Evolutionary conservation across 2,797 vertebrate genomes (phyloP), one percentile per base, ranked within the genome.

Genomic region (Picus viridis): DNA sequence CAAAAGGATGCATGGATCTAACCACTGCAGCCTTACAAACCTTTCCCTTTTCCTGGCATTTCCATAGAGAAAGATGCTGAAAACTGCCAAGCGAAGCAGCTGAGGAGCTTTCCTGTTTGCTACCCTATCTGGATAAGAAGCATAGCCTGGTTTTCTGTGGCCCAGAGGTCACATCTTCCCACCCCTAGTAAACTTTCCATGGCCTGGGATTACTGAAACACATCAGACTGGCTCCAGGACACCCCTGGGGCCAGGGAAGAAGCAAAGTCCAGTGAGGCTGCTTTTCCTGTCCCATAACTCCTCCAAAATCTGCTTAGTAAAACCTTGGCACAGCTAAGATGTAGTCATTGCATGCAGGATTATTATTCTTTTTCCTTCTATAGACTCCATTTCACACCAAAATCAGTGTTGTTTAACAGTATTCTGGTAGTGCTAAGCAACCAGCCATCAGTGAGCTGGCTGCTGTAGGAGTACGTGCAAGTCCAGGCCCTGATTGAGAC

Each of bases 281-380:
- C 27, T 77, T 41, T 71, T 64, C 19, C 51, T 2, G 7, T 54
- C 45, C 63, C 24, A 65, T 62, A 74, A 41, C 26, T 57, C 19
- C 27, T 80, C 51, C 41, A 36, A 0, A 14, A 74, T 24, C 72
- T 89, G 67, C 73, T 69, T 80, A 86, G 67, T 29, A 83, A 71
- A 91, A 57, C 49, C 30, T 18, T 0, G 12, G 69, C 5, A 8
- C 53, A 56, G 36, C 58, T 77, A 34, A 74, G 34, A 67, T 22
- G 29, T 6, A 75, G 29, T 53, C 70, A 47, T 0, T 58, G 32
- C n/a, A 51, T 0, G 2, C 29, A 30, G 5, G 16, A 57, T 61
- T 73, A 77, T 57, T 58, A 36, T 20, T 59, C 39, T 76, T 58
- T 65, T 1, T 7, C 16, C 10, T 9, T 14, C 29, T 29, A 7